Evolutionary conservation across 2,797 vertebrate genomes (phyloP).

Genomic region (Lateolabrax maculatus): DNA sequence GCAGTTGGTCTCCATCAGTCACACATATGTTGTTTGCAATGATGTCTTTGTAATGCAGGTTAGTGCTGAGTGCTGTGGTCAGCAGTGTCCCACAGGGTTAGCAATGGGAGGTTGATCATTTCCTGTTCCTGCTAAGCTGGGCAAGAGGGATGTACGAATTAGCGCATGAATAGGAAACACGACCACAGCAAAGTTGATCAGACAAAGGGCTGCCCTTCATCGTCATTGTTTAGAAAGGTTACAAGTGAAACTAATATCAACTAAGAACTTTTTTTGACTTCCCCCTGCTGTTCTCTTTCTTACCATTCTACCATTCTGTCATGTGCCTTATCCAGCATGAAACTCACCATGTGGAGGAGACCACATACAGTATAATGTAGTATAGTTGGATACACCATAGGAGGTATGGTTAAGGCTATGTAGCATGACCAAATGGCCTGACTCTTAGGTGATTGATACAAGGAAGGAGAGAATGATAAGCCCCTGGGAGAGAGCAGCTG

Average conservation of each 20-base stretch:
- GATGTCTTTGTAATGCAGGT: conserved; percentile 77
- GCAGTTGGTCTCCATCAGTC: conserved; percentile 79
- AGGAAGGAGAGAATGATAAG: conserved; percentile 53
- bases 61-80: conserved; percentile 76
- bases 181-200: conserved; percentile 62
- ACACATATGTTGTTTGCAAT: conserved; percentile 81
- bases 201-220: conserved; percentile 71
- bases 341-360: conserved; percentile 28
- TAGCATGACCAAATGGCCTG: conserved; percentile 63
- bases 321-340: conserved; percentile 47
- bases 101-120: conserved; percentile 76
- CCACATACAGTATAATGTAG: conserved; percentile 48
- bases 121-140: conserved; percentile 75
- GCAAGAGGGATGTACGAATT: conserved; percentile 80
- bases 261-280: conserved; percentile 50
- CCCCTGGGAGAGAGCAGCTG: conserved; percentile 69
- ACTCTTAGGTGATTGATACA: conserved; percentile 74
- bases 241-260: conserved; percentile 67
- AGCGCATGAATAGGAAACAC: conserved; percentile 80
- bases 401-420: conserved; percentile 54
- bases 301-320: conserved; percentile 28
- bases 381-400: conserved; percentile 54
- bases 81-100: conserved; percentile 77
- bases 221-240: conserved; percentile 64
- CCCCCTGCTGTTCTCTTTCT: conserved; percentile 60